A percentile compares a stretch with the other conserved stretches of the same genome.
phyloP scores from a whole-genome alignment of 2,888 invertebrate genomes.

The Boloria selene region DNA sequence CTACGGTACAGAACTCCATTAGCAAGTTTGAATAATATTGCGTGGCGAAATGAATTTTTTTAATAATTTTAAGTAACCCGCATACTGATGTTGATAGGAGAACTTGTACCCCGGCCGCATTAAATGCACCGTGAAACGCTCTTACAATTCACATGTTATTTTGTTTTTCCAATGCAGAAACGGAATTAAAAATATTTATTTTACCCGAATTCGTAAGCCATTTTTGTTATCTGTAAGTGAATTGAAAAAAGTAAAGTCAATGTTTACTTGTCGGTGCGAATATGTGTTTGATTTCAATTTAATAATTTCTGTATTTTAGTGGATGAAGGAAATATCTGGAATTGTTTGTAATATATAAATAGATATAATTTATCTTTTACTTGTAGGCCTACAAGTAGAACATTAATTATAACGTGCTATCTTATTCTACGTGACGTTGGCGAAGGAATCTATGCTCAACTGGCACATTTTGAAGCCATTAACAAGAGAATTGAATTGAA shows the following conservation, averaged over 20 bases:
- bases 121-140: constrained; percentile 6
- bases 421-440: too few species aligned
- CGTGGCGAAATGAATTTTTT: constrained; percentile 17
- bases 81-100: neutral
- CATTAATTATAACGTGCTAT: too few species aligned
- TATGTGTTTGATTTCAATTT: constrained; percentile 7
- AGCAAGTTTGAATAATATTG: constrained; percentile 18
- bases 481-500: too few species aligned
- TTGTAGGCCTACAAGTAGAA: too few species aligned
- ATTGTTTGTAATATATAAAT: neutral
- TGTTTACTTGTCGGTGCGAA: neutral
- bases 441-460: too few species aligned
- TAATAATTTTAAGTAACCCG: constrained; percentile 20
- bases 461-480: too few species aligned
- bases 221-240: constrained; percentile 1
- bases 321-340: neutral
- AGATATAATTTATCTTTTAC: neutral
- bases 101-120: neutral
- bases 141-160: constrained; percentile 8
- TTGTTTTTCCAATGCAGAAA: constrained; percentile 2
- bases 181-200: constrained; percentile 6
- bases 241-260: neutral
- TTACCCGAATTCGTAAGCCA: neutral
- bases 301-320: neutral
- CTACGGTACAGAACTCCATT: constrained; percentile 8